phyloP scores from a whole-genome alignment of 2,113 vertebrate species.

The Nibea albiflora region DNA sequence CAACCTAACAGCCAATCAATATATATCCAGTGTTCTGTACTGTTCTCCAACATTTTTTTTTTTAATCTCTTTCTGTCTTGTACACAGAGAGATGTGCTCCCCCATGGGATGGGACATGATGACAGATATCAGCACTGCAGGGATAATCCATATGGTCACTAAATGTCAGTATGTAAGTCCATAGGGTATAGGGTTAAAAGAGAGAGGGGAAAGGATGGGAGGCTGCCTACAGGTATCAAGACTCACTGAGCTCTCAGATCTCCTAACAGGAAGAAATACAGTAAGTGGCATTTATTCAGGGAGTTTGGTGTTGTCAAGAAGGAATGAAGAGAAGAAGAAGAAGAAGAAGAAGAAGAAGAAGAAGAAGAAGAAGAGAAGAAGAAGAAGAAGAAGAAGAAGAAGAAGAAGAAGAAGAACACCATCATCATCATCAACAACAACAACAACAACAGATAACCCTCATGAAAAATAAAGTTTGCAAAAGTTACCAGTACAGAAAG shows the following conservation, averaged over 20 bases:
- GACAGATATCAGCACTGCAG: constrained; percentile 57
- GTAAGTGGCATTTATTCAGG: constrained; percentile 49
- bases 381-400: not conserved
- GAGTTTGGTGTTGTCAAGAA: constrained; percentile 48
- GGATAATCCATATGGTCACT: constrained; percentile 58
- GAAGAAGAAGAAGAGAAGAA: not conserved
- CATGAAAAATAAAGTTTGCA: constrained; percentile 53
- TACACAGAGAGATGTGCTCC: constrained; percentile 22
- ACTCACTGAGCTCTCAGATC: constrained; percentile 59
- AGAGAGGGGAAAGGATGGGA: constrained; percentile 34
- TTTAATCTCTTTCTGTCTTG: constrained; percentile 45
- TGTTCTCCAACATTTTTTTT: constrained; percentile 55
- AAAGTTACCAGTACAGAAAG: constrained; percentile 49
- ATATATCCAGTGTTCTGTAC: constrained; percentile 60
- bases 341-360: constrained; percentile 15
- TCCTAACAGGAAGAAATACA: constrained; percentile 47
- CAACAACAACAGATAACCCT: constrained; percentile 14
- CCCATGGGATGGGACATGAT: constrained; percentile 25
- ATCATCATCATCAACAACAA: not conserved
- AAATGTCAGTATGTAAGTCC: constrained; percentile 57
- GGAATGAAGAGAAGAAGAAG: not conserved
- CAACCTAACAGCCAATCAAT: constrained; percentile 71
- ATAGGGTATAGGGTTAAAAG: constrained; percentile 50
- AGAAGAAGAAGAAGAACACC: no score
- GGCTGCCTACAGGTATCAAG: constrained; percentile 55